phyloP scores from a whole-genome alignment of 2,888 invertebrate genomes.

The Trileptium ribeirensis region DNA sequence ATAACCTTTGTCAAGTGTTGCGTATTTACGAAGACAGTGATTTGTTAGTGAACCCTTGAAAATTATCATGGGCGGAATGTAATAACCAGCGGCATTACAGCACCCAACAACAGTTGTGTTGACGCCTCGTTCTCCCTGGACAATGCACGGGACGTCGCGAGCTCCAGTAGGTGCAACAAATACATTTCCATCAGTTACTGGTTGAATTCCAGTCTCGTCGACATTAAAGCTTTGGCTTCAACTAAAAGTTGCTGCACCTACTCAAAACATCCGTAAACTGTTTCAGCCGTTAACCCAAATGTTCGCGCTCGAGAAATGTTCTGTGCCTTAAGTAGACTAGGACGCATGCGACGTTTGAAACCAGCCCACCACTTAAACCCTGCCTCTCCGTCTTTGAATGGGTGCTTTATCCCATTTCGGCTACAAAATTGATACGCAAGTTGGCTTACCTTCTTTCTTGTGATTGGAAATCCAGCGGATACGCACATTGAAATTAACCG shows the following conservation, averaged over 20 bases:
- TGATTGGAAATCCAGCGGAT: neutral
- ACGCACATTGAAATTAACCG: neutral
- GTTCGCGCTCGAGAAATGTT: neutral
- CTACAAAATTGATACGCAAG: neutral
- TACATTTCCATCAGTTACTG: neutral
- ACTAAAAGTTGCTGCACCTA: neutral
- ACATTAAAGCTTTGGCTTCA: neutral
- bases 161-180: neutral
- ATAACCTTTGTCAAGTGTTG: neutral
- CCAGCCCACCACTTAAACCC: neutral
- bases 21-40: neutral
- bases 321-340: neutral
- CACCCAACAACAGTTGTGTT: neutral
- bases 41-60: neutral
- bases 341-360: neutral
- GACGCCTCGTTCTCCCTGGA: neutral
- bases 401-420: neutral
- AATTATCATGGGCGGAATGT: neutral
- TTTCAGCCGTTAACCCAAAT: neutral
- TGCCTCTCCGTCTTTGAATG: neutral
- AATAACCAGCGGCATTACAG: neutral
- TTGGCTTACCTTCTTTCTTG: neutral
- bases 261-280: neutral
- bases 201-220: slow-evolving; percentile 9
- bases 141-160: neutral